Evolutionary conservation across 2,113 vertebrate species (phyloP).

Genomic region (Nesospiza acunhae): DNA sequence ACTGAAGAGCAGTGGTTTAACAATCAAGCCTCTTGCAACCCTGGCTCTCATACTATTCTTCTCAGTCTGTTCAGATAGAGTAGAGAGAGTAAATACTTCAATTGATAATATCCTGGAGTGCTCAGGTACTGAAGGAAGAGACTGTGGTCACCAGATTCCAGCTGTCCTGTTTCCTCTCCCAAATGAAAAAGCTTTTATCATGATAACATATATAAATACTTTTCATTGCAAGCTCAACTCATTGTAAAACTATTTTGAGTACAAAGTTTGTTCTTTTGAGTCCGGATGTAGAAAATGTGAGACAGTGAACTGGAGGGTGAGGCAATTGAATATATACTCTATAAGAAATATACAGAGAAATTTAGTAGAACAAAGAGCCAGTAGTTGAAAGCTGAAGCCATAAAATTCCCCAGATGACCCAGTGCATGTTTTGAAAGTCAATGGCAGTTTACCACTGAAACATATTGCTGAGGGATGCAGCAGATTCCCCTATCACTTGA

Average conservation of each 20-base stretch:
- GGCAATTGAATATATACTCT: background rate
- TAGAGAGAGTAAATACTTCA: background rate
- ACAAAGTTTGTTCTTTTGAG: background rate
- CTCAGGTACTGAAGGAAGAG: background rate
- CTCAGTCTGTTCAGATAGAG: background rate
- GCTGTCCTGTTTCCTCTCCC: constrained; percentile 1
- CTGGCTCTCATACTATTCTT: background rate
- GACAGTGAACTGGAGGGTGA: background rate
- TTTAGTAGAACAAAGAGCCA: background rate
- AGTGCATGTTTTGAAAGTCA: background rate
- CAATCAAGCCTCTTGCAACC: background rate
- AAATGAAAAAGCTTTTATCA: constrained; percentile 17
- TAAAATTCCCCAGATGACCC: background rate
- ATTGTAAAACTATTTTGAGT: background rate
- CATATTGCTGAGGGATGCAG: background rate
- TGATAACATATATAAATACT: background rate
- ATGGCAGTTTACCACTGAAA: background rate
- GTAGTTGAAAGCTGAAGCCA: background rate
- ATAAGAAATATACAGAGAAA: background rate
- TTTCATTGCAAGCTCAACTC: background rate
- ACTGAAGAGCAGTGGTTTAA: background rate
- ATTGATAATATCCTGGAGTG: background rate
- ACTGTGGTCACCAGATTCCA: background rate
- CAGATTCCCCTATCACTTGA: background rate
- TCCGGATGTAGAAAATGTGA: background rate